Evolutionary conservation across 2,888 invertebrate species (phyloP).

Genomic region (Drosophila anomelani): DNA sequence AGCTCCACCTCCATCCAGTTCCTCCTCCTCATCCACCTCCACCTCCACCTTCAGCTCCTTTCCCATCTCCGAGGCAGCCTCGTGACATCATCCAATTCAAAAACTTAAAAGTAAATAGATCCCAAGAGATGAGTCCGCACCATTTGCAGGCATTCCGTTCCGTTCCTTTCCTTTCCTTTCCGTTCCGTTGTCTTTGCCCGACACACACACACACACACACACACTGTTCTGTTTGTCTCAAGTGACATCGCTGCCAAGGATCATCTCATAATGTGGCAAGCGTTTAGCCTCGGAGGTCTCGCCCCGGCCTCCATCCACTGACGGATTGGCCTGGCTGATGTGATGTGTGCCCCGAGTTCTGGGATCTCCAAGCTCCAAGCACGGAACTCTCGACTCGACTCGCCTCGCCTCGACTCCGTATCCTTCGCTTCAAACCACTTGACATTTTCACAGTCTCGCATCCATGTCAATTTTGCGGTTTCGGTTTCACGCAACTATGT

Average conservation of each 20-base stretch:
- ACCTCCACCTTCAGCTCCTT: slow-evolving; percentile 10
- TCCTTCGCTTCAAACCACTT: slow-evolving; percentile 61
- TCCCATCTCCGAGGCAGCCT: slow-evolving; percentile 29
- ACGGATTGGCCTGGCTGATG: slow-evolving; percentile 1
- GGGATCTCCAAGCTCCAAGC: slow-evolving; percentile 14
- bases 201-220: neutral
- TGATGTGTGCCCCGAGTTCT: slow-evolving; percentile 13
- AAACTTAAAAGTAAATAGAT: slow-evolving; percentile 82
- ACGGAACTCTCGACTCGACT: slow-evolving; percentile 15
- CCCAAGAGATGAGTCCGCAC: slow-evolving; percentile 68
- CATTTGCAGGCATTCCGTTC: slow-evolving; percentile 30
- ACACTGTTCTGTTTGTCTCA: slow-evolving; percentile 72
- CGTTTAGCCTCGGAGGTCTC: slow-evolving; percentile 72
- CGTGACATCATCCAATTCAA: slow-evolving; percentile 81
- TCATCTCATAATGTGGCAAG: slow-evolving; percentile 82
- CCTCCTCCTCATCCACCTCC: neutral
- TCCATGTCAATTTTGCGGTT: slow-evolving; percentile 80
- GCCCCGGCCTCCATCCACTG: slow-evolving; percentile 2
- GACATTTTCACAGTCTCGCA: slow-evolving; percentile 81
- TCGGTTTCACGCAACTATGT: slow-evolving; percentile 73
- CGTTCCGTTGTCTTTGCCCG: too few species aligned
- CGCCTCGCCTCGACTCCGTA: slow-evolving; percentile 4
- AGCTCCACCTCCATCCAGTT: slow-evolving; percentile 8
- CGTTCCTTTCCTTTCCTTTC: slow-evolving; percentile 8
- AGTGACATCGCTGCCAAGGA: slow-evolving; percentile 82